phyloP scores from a whole-genome alignment of 2,888 invertebrate genomes.

The Emmelina monodactyla region DNA sequence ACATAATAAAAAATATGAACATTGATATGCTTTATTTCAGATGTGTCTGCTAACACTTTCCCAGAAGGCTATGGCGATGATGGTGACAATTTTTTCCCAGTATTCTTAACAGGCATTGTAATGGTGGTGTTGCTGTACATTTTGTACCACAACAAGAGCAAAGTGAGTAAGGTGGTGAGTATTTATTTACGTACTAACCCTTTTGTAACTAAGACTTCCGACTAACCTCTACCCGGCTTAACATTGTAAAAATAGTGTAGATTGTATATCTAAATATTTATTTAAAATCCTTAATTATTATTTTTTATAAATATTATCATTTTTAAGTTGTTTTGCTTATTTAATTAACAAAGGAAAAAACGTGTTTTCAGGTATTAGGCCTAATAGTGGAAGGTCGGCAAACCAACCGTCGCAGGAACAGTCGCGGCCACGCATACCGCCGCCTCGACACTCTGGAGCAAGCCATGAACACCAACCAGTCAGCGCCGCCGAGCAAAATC shows the following conservation, averaged over 20 bases:
- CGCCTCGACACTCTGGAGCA: conserved; percentile 55
- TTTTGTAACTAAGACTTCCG: no score
- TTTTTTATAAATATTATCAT: no score
- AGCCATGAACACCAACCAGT: conserved; percentile 43
- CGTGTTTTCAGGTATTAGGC: conserved; percentile 44
- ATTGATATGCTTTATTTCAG: no score
- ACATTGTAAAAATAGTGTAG: no score
- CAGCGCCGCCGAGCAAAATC: conserved; percentile 54
- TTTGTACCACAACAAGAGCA: conserved; percentile 53
- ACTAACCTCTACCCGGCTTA: no score
- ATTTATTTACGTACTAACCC: no score
- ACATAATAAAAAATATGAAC: no score
- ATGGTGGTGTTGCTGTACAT: conserved; percentile 44
- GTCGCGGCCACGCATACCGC: conserved; percentile 50
- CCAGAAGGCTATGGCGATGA: conserved; percentile 21
- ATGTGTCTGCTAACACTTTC: not conserved
- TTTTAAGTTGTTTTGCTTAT: no score
- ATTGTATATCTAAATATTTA: no score
- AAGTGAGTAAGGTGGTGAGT: conserved; percentile 54
- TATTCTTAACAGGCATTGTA: conserved; percentile 46
- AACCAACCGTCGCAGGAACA: conserved; percentile 41
- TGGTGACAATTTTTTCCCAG: conserved; percentile 51
- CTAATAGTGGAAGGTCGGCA: conserved; percentile 49
- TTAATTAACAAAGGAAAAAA: no score
- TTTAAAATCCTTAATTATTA: no score